Base-by-base conservation (phyloP, 1,140 invertebrate genomes). In the Pachypsylla venusta region DNA sequence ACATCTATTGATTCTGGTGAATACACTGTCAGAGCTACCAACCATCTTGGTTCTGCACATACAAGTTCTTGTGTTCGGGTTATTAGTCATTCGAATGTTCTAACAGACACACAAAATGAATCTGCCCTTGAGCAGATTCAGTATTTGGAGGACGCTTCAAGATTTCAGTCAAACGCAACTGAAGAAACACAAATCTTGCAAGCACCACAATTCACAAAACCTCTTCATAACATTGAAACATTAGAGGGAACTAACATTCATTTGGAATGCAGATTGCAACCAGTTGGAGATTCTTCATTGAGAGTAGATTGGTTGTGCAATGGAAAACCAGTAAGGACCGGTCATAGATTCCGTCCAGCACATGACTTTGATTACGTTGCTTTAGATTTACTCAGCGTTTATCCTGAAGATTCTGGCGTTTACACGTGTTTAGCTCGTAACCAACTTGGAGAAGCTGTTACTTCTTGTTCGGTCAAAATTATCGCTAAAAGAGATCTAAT, bases 361-460 rank as follows among this genome's bases (percentile, higher is more conserved):
- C 90, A 96, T 72, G 95, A 99, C 73, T 97, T 99, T 71, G 95
- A 97, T 69, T 96, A 96, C 69, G 93, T 98, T 5, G 90, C 92
- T 28, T 73, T 99, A 25, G 95, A 98, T 71, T 82, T 99, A 26
- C 74, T 98, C 1, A 92, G 90, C 64, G 92, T 95, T 3, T 98
- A 97, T 69, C 90, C 93, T 28, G 89, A 93, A 68, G 96, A 99
- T 72, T 93, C 90, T 22, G 96, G 96, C 16, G 87, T 96, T 0
- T 97, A 95, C 69, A 94, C 89, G 4, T 95, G 90, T 66, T 86
- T 88, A 71, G 92, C 92, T 1, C 81, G 83, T 57, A 96, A 94
- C 71, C 86, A 88, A 69, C 74, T 93, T 20, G 93, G 93, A 1
- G 90, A 95, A 79, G 89, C 91, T n/a, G 88, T 93, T 1, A 94